Evolutionary conservation across 2,113 vertebrate species (phyloP), one percentile per base, ranked within the genome.

Genomic region (Pachypanchax playfairii): DNA sequence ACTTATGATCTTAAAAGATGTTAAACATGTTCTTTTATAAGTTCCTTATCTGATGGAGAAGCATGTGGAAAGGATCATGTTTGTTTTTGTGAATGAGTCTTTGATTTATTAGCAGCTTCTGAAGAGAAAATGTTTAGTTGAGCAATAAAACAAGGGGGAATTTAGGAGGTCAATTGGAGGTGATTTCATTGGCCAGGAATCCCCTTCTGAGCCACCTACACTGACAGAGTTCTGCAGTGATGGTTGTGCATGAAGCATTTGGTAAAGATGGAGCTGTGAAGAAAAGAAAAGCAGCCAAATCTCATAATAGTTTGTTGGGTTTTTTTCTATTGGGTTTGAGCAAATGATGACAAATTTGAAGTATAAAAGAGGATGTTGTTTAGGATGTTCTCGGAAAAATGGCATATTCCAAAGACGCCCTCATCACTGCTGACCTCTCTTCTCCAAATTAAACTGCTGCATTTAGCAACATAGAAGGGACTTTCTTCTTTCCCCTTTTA

Each of bases 61-160:
- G 20, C 12, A 10, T 44, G n/a, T 22, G 21, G 4, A 21, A 21
- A 22, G 20, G 12, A 7, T 44, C 11, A 21, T 20, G 12, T 6
- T 28, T 44, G 15, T 15, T 25, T 4, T 17, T 48, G 15, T 8
- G 14, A 52, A 12, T 17, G 31, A 33, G 1, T 42, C 29, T 14
- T 11, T 28, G 49, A 54, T 26, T 25, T 1, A 21, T 63, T 18
- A 43, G 15, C 6, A 33, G 33, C 6, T n/a, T 62, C 5, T 17
- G 24, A 35, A 51, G 29, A 21, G 29, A 20, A 9, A 33, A 59
- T 7, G 21, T 65, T 79, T 36, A 51, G 25, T 47, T 39, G 1
- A 29, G 57, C 26, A 50, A 44, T 73, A 73, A 67, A 73, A n/a
- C n/a, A n/a, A 43, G 51, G 83, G 74, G 77, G 6, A 61, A 78